These are phyloP conservation scores for Euzophera pinguis DNA, from an alignment of 2,888 invertebrate species.

Conservation along the genomic window DNA sequence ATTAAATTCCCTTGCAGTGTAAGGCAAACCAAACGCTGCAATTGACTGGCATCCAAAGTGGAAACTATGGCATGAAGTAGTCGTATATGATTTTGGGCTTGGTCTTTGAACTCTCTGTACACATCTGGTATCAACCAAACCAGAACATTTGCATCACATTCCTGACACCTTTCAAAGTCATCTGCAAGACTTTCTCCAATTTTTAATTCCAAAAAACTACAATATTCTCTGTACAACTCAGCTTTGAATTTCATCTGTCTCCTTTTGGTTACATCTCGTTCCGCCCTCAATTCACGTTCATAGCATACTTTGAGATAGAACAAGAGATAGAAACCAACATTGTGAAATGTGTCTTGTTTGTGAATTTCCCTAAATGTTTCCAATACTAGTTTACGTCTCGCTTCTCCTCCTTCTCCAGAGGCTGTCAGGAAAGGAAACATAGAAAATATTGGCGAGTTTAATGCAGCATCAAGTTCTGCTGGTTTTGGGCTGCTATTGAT, in stretches of 20 bases:
- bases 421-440: conserved; percentile 91
- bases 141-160: conserved; percentile 92
- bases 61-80: conserved; percentile 94
- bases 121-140: conserved; percentile 96
- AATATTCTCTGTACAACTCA: conserved; percentile 93
- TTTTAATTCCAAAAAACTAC: conserved; percentile 88
- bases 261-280: conserved; percentile 73
- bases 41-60: conserved; percentile 92
- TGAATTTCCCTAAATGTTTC: conserved; percentile 90
- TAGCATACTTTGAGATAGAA: conserved; percentile 91
- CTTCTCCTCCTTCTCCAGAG: conserved; percentile 82
- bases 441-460: conserved; percentile 91
- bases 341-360: conserved; percentile 81
- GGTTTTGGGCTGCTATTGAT: conserved; percentile 72
- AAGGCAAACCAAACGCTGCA: conserved; percentile 94
- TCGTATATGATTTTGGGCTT: conserved; percentile 92
- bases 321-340: conserved; percentile 91
- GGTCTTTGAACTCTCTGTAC: conserved; percentile 93
- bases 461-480: conserved; percentile 82
- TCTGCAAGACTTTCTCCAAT: conserved; percentile 85
- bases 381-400: conserved; percentile 87
- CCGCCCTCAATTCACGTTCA: conserved; percentile 76
- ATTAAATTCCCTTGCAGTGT: conserved; percentile 93
- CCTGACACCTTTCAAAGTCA: conserved; percentile 93
- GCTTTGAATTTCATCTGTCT: conserved; percentile 87